Base-by-base conservation (phyloP, 1,140 invertebrate genomes). In the Copidosoma floridanum region DNA sequence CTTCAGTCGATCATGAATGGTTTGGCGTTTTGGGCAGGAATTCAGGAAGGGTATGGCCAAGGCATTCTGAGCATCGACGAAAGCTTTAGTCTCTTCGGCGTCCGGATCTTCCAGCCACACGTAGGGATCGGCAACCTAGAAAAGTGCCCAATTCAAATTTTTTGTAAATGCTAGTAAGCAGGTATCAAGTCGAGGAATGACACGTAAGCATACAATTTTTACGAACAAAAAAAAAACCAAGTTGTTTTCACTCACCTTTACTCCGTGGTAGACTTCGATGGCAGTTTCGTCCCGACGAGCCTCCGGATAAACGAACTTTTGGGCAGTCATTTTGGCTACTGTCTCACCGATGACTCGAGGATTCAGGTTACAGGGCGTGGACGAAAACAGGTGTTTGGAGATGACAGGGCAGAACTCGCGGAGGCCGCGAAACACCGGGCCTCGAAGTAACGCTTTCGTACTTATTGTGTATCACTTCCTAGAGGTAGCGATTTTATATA, bases 51-150 rank as follows among this genome's bases (percentile, higher is more conserved):
- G 93, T 48, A 84, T 80, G 11, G 94, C 94, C 16, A 99, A 84
- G 21, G 86, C 85, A 85, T 99, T 99, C 79, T 99, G 92, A 11
- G 86, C 88, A 57, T 95, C 88, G 29, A 99, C 92, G 84, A 95
- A 99, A 40, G 85, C 81, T 78, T 94, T 91, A 1, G 95, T 98
- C 80, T 98, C 94, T 63, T 89, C 85, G 0, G 89, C 84, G 74
- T 99, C 93, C 1, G 96, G 95, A 82, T 99, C 91, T 81, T 99
- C 97, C 21, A 99, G 77, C 95, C 95, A 99, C 44, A 95, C 87
- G 76, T 99, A 99, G 0, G 95, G 93, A 82, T 99, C 97, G 64
- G 76, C 58, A 59, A 98, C 84, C 93, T 97, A 57, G 67, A 78
- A 57, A 57, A 32, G 29, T n/a, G n/a, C n/a, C n/a, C n/a, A n/a